Evolutionary conservation across 2,113 vertebrate species (phyloP).

Genomic region (Psittacus erithacus): DNA sequence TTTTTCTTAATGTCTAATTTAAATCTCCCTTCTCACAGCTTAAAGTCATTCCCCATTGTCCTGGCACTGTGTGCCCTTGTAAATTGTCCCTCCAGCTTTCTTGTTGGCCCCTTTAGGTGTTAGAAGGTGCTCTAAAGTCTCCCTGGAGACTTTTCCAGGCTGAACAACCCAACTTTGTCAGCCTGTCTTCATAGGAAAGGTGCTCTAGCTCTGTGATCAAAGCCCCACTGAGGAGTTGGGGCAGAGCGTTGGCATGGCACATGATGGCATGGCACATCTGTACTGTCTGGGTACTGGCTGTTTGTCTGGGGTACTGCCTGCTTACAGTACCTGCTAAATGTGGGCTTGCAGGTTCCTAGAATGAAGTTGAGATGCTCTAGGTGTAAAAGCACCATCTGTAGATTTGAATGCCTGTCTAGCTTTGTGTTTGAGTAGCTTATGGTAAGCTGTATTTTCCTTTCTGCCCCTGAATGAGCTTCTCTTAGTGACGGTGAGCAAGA

Average conservation of each 20-base stretch:
- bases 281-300: accelerated
- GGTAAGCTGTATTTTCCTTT: not conserved
- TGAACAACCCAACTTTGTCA: not conserved
- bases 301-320: not conserved
- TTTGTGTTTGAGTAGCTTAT: not conserved
- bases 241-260: not conserved
- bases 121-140: not conserved
- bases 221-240: not conserved
- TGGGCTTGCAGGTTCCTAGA: accelerated
- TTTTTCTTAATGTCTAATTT: not conserved
- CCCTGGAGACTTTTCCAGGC: not conserved
- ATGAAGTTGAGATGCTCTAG: not conserved
- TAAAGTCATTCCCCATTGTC: not conserved
- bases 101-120: not conserved
- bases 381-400: not conserved
- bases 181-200: not conserved
- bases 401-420: not conserved
- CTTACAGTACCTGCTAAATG: not conserved
- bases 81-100: not conserved
- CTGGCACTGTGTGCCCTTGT: not conserved
- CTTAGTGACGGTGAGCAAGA: not conserved
- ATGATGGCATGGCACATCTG: accelerated
- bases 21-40: not conserved
- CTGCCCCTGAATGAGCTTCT: not conserved
- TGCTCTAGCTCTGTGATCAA: not conserved